Conservation (phyloP, 2,113 vertebrate genomes). For the Solenodon paradoxus region DNA sequence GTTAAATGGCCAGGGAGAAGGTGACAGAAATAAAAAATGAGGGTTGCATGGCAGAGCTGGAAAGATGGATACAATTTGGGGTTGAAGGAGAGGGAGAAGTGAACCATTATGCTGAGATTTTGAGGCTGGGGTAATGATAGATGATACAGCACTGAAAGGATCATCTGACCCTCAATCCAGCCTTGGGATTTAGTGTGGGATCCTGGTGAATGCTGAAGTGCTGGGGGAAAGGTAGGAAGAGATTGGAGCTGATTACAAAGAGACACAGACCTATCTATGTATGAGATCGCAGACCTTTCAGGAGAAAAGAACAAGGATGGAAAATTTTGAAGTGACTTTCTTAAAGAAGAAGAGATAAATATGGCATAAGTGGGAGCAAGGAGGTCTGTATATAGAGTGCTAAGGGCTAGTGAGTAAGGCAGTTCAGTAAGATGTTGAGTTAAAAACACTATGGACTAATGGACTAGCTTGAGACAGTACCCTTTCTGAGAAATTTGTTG, state of each 20-base stretch:
- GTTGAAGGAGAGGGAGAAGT: background rate
- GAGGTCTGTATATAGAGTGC: background rate
- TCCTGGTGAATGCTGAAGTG: background rate
- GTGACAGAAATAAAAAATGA: background rate
- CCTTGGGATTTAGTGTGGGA: background rate
- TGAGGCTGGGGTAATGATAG: background rate
- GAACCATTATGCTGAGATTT: background rate
- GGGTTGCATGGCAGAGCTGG: background rate
- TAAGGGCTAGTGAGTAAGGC: accelerated
- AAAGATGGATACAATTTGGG: background rate
- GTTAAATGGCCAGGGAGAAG: background rate
- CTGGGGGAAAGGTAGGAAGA: background rate
- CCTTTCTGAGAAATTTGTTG: background rate
- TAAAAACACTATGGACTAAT: background rate
- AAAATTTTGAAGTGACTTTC: background rate
- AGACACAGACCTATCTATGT: background rate
- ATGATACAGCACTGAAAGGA: background rate
- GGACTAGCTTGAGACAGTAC: background rate
- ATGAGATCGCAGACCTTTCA: background rate
- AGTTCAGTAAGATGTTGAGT: background rate
- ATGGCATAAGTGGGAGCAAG: background rate
- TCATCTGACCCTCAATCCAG: background rate
- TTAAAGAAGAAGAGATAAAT: background rate
- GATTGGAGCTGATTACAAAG: background rate
- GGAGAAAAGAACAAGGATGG: background rate